phyloP scores from a whole-genome alignment of 2,797 vertebrate species.

The Fistularia commersonii region DNA sequence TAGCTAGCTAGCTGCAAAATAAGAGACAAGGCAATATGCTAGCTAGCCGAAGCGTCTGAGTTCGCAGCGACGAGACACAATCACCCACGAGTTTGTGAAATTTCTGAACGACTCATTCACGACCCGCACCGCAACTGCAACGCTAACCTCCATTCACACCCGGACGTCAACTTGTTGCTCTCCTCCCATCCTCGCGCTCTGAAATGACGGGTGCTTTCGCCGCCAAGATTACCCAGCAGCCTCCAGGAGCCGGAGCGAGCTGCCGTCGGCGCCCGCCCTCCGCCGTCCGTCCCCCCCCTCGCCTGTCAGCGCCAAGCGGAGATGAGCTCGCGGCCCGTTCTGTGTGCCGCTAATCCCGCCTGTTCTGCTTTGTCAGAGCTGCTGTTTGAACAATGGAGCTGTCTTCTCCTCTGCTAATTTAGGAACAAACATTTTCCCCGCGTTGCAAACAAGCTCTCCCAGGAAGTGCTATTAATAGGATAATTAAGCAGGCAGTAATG shows the following conservation, averaged over 20 bases:
- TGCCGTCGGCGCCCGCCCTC: conserved; percentile 62
- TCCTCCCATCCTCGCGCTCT: too few species aligned
- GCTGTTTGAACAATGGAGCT: conserved; percentile 86
- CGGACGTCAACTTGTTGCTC: too few species aligned
- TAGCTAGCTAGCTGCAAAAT: too few species aligned
- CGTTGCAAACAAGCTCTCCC: conserved; percentile 91
- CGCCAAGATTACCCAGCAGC: conserved; percentile 62
- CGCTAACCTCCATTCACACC: too few species aligned
- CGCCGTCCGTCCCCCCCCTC: conserved; percentile 59
- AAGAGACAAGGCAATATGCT: too few species aligned
- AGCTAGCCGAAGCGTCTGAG: too few species aligned
- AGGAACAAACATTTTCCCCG: conserved; percentile 99
- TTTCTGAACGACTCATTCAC: too few species aligned
- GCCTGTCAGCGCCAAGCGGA: conserved; percentile 67
- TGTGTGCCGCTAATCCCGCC: conserved; percentile 77
- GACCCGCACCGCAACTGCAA: too few species aligned
- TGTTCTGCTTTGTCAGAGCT: conserved; percentile 81
- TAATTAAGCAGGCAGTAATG: conserved; percentile 99
- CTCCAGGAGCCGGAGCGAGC: conserved; percentile 62
- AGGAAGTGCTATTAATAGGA: conserved; percentile 99
- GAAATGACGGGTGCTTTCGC: conserved; percentile 49
- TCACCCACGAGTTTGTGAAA: too few species aligned
- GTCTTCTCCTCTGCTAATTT: conserved; percentile 97
- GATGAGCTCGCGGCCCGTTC: conserved; percentile 69
- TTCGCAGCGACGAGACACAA: too few species aligned